Base-by-base conservation (phyloP, 2,113 vertebrate species). In the Climacteris rufus region DNA sequence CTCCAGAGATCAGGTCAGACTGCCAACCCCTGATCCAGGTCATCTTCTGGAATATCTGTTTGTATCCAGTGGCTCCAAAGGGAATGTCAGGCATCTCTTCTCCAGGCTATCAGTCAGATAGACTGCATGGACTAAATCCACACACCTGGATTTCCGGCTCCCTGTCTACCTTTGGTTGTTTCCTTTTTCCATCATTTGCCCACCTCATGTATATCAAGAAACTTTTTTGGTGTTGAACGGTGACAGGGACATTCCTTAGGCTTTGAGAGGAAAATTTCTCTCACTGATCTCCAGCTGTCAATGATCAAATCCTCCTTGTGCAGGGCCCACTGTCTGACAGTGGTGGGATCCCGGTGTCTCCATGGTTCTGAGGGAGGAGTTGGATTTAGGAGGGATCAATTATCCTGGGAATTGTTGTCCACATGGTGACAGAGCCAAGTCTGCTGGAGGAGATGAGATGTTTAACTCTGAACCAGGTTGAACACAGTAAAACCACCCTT, bases 391-490 rank as follows among this genome's bases (percentile, higher is more conserved):
- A 35, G 81, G 57, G 24, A 56, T 45, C 33, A 2, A 30, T 19
- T 15, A 13, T 50, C 24, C 21, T 10, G 13, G 45, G n/a, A 77
- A 52, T 52, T 13, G 0, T 47, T 40, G 56, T 59, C 80, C 12
- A 1, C 28, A 5, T n/a, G 28, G 18, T 1, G 0, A 9, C 23
- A 7, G 37, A 4, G 10, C 14, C 7, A 2, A 30, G 10, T 28
- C 47, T 75, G 18, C 72, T 12, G 2, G 31, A 44, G 68, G 39
- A 42, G 44, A 21, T 49, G 2, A 35, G 30, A 20, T 10, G 52
- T 19, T 87, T 24, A 6, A 61, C 21, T 63, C 45, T 4, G 9
- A 40, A 39, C 24, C 39, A 42, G 52, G 57, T n/a, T n/a, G n/a
- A n/a, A n/a, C n/a, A n/a, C n/a, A n/a, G n/a, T n/a, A n/a, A n/a